These are phyloP conservation scores for Austrolebias charrua DNA, from an alignment of 2,797 vertebrate species.

Conservation along the genomic window DNA sequence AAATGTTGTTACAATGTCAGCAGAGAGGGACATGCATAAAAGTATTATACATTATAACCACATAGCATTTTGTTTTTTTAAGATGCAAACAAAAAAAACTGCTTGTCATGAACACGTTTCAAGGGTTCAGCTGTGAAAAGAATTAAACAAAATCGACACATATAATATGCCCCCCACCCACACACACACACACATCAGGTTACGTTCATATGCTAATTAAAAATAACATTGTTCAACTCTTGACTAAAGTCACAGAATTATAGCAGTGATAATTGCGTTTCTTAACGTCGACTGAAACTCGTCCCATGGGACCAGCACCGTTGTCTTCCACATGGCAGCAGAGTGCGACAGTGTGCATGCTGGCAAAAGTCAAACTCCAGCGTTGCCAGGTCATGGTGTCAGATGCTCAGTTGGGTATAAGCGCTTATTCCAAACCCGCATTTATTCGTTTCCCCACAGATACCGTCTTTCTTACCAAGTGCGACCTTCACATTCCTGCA, in stretches of 20 bases:
- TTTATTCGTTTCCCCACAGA: conserved; percentile 30
- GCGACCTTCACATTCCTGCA: conserved; percentile 8
- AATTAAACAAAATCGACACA: background rate
- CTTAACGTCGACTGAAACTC: conserved; percentile 19
- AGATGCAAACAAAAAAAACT: background rate
- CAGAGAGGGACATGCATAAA: too few species aligned
- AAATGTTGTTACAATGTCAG: too few species aligned
- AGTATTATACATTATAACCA: background rate
- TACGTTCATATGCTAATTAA: conserved; percentile 24
- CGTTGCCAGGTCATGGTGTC: conserved; percentile 28
- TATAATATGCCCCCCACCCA: background rate
- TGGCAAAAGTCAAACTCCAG: conserved; percentile 28
- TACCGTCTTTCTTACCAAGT: conserved; percentile 9
- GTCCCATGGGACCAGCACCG: conserved; percentile 25
- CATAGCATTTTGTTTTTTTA: background rate
- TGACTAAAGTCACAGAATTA: conserved; percentile 26
- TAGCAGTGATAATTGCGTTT: conserved; percentile 20
- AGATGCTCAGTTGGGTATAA: conserved; percentile 9
- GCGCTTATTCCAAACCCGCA: conserved; percentile 14
- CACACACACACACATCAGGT: background rate
- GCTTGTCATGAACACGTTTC: background rate
- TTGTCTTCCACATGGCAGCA: conserved; percentile 33
- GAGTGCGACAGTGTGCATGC: conserved; percentile 22
- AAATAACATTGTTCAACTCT: conserved; percentile 23
- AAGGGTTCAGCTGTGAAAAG: background rate